A percentile compares a stretch with the other conserved stretches of the same genome.
These are phyloP conservation scores for Drosophila nigritarsus DNA, from an alignment of 2,888 invertebrate genomes.

Conservation along the genomic window DNA sequence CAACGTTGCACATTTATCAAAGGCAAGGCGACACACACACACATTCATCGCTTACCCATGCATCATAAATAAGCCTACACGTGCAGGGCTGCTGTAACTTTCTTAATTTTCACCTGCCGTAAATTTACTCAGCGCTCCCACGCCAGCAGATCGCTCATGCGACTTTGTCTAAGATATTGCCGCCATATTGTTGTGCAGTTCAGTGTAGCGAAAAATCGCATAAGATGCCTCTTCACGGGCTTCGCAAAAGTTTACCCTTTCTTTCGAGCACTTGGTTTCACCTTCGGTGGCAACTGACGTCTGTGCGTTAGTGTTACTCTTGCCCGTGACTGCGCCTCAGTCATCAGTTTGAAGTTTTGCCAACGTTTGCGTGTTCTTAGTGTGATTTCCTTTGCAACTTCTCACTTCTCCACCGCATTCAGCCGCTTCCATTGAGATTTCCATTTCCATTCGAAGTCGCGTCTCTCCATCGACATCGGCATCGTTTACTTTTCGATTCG, in stretches of 20 bases:
- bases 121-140: conserved; percentile 48
- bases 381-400: conserved; percentile 27
- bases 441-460: conserved; percentile 35
- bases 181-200: conserved; percentile 65
- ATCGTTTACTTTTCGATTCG: conserved; percentile 71
- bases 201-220: conserved; percentile 68
- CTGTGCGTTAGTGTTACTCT: conserved; percentile 33
- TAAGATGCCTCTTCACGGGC: conserved; percentile 54
- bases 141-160: conserved; percentile 28
- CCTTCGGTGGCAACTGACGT: conserved; percentile 10
- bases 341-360: conserved; percentile 63
- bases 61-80: conserved; percentile 67
- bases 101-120: conserved; percentile 69
- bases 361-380: conserved; percentile 46
- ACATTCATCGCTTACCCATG: conserved; percentile 39
- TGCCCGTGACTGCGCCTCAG: conserved; percentile 41
- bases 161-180: conserved; percentile 21
- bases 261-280: conserved; percentile 17
- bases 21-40: conserved; percentile 32
- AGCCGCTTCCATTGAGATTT: conserved; percentile 12
- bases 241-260: conserved; percentile 54
- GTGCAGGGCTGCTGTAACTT: conserved; percentile 51
- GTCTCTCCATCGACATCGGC: conserved; percentile 33
- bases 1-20: conserved; percentile 62
- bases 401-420: not conserved